Percentiles rank a stretch among this genome's conserved stretches.
Evolutionary conservation across 1,140 invertebrate genomes (phyloP).

Genomic region (Drosophila murphyi): DNA sequence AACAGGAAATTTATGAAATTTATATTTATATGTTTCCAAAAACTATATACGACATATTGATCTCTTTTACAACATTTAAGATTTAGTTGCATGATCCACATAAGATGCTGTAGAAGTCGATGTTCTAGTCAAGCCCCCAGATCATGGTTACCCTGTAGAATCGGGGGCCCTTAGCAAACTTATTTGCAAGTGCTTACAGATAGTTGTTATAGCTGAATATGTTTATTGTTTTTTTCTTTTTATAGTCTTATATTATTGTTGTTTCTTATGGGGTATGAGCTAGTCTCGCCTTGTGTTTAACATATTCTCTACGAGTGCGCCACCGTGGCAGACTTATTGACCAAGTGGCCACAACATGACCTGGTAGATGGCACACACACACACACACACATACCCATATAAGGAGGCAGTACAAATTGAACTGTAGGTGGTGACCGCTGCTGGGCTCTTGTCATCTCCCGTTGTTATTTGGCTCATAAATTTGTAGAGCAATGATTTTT

Average conservation of each 20-base stretch:
- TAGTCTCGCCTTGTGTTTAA: neutral
- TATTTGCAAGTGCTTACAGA: too few species aligned
- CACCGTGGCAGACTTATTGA: slow-evolving; percentile 58
- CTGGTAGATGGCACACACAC: slow-evolving; percentile 37
- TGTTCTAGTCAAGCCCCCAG: too few species aligned
- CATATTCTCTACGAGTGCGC: slow-evolving; percentile 20
- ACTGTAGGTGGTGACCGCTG: slow-evolving; percentile 82
- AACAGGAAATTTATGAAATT: too few species aligned
- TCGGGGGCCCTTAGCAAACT: too few species aligned
- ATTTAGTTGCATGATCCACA: too few species aligned
- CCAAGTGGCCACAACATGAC: slow-evolving; percentile 58
- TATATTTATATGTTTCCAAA: too few species aligned
- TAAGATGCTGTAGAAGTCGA: too few species aligned
- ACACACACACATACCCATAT: slow-evolving; percentile 18
- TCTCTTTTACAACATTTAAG: too few species aligned
- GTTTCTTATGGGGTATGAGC: slow-evolving; percentile 4
- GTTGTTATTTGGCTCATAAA: slow-evolving; percentile 82
- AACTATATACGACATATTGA: too few species aligned
- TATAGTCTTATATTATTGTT: neutral
- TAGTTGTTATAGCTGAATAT: too few species aligned
- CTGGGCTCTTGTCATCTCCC: slow-evolving; percentile 81
- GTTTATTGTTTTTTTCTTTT: too few species aligned
- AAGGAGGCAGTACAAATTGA: slow-evolving; percentile 77
- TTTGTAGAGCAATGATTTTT: slow-evolving; percentile 74
- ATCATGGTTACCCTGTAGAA: too few species aligned